Base-by-base conservation (phyloP, 1,140 invertebrate genomes). In the Neoseiulus cucumeris region DNA sequence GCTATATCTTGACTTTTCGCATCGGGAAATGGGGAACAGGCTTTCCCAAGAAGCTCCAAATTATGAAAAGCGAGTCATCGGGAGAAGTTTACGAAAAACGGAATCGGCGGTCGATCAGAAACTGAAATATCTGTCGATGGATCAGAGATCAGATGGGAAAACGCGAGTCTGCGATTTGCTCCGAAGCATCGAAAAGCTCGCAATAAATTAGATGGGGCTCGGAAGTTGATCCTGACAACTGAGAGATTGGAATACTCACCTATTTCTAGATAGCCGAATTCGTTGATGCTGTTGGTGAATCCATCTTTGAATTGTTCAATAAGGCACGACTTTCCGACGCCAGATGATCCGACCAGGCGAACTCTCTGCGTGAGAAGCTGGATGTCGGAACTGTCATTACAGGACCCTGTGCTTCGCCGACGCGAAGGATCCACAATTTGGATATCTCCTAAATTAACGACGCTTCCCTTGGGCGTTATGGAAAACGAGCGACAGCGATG, bases 401-500 rank as follows among this genome's bases (percentile, higher is more conserved):
- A 59, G 22, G 51, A 59, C 12, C 51, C 51, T 17, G 51, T 59
- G 51, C 51, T 59, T 14, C 51, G 51, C 9, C 51, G 25, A 29
- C 51, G 51, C 17, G 51, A 59, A 29, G 51, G 22, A 20, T 59
- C 51, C 25, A 25, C 51, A 14, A 59, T 29, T 25, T 29, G 51
- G 14, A 59, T 25, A 25, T 59, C 51, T 17, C 51, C 51, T 17
- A 59, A 33, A 59, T 59, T 59, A 2, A 59, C 25, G 6, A 59
- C 51, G 22, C 51, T 59, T 6, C 51, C 51, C 22, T 59, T 59
- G 17, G 51, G 51, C 51, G 51, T 59, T 1, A 59, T 59, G 12
- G 51, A 59, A 20, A 59, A 59, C 22, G 51, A 59, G 51, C 51
- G 51, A 59, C 51, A 59, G 22, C 51, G 51, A 20, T n/a, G 33